phyloP scores from a whole-genome alignment of 2,888 invertebrate species.

The Crematogaster levior region DNA sequence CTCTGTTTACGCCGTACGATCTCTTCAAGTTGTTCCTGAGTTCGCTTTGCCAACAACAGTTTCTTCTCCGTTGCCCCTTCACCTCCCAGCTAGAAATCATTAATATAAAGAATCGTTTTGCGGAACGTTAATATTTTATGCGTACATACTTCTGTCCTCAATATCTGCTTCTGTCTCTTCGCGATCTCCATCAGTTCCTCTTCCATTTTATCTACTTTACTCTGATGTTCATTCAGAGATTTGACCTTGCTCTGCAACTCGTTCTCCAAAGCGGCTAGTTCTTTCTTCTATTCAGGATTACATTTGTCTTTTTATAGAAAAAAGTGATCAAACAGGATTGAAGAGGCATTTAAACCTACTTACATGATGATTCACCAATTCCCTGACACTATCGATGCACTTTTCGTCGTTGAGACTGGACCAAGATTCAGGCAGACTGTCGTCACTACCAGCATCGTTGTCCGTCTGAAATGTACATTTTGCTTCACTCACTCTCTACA shows the following conservation, averaged over 20 bases:
- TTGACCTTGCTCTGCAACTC: constrained; percentile 89
- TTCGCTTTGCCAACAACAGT: constrained; percentile 85
- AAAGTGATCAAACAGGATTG: neutral
- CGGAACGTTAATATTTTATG: neutral
- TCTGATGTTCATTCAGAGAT: constrained; percentile 88
- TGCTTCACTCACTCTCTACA: constrained; percentile 23
- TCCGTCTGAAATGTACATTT: constrained; percentile 83
- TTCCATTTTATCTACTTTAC: constrained; percentile 90
- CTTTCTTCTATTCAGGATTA: constrained; percentile 87
- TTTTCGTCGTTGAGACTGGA: constrained; percentile 87
- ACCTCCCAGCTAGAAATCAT: constrained; percentile 75
- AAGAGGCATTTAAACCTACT: constrained; percentile 81
- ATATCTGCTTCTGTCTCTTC: constrained; percentile 87
- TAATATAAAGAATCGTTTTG: neutral
- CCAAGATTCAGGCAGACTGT: constrained; percentile 83
- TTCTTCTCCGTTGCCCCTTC: constrained; percentile 83
- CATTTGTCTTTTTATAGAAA: neutral
- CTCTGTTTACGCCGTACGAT: constrained; percentile 88
- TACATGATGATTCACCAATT: constrained; percentile 91
- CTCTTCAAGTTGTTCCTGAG: constrained; percentile 86
- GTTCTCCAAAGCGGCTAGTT: constrained; percentile 90
- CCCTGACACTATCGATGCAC: constrained; percentile 89
- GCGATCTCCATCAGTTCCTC: constrained; percentile 90
- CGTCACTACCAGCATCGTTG: constrained; percentile 81
- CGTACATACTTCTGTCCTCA: constrained; percentile 78